Base-by-base conservation (phyloP, 2,888 invertebrate species). In the Desoria tigrina region DNA sequence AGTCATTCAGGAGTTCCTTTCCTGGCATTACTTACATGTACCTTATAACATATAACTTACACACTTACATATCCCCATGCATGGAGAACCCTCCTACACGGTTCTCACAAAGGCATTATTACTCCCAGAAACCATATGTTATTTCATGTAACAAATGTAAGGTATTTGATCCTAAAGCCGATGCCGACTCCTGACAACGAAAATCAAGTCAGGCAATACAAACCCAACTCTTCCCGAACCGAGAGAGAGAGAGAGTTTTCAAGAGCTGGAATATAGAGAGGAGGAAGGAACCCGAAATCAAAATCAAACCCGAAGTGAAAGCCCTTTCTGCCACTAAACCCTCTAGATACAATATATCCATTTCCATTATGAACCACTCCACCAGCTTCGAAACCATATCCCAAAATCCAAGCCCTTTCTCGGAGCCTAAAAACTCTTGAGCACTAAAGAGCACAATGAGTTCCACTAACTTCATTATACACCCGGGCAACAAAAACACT, bases 141-240 rank as follows among this genome's bases (percentile, higher is more conserved):
- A 57, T 57, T 57, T 39, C 57, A 39, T 37, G 57, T 18, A 57
- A 57, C 42, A 57, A 42, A 39, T 57, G 57, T 32, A 32, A 18
- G 32, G 32, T 32, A 55, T 55, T 55, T 55, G 55, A 55, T 55
- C 55, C 55, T 55, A 21, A 21, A 16, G n/a, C 28, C 55, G 55
- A 55, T 55, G 55, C 55, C 55, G 55, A 28, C 55, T 28, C 28
- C 55, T 28, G 32, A 51, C 51, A 51, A 51, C 51, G 51, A 26
- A 26, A 23, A 24, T 26, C 23, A 51, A 51, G 51, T 51, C 51
- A 51, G 51, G 51, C 51, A 24, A 51, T 45, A 3, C 45, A 4
- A 32, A 32, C 32, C 11, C 16, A 51, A 51, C 51, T 51, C 51
- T 51, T 26, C 45, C 45, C 7, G 4, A n/a, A n/a, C n/a, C n/a